phyloP scores from a whole-genome alignment of 2,797 vertebrate species.

The Sebastes steindachneri region DNA sequence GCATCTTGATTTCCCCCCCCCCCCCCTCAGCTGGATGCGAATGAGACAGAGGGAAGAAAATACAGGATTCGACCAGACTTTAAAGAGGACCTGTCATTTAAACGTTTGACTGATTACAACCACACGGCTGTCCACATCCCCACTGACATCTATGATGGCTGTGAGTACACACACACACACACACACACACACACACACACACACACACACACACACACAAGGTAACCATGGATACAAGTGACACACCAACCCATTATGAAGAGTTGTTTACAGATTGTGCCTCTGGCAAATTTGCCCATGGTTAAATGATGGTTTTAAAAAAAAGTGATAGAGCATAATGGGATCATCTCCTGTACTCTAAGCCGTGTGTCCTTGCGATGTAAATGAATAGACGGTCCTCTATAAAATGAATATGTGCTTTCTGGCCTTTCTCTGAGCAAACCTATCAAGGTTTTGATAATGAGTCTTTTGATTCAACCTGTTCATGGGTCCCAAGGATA shows the following conservation, averaged over 20 bases:
- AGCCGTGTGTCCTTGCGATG: slow-evolving; percentile 29
- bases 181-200: slow-evolving; percentile 4
- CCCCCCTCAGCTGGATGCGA: slow-evolving; percentile 87
- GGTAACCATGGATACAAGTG: slow-evolving; percentile 64
- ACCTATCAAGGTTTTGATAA: slow-evolving; percentile 4
- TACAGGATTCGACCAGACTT: slow-evolving; percentile 92
- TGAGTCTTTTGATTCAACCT: background rate
- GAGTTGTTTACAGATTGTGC: slow-evolving; percentile 59
- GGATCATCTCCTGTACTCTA: background rate
- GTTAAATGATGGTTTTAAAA: slow-evolving; percentile 34
- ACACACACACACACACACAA: background rate
- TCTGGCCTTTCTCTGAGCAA: background rate
- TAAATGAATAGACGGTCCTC: background rate
- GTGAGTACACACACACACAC: slow-evolving; percentile 85
- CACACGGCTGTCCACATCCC: slow-evolving; percentile 98
- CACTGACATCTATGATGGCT: slow-evolving; percentile 98
- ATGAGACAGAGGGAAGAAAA: slow-evolving; percentile 91
- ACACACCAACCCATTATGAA: slow-evolving; percentile 58
- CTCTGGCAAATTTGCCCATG: slow-evolving; percentile 44
- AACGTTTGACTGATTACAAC: slow-evolving; percentile 91
- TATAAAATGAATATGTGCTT: background rate
- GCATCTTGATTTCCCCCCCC: background rate
- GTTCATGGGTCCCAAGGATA: background rate
- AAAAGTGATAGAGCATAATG: slow-evolving; percentile 21
- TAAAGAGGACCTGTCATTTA: slow-evolving; percentile 90